Conservation (phyloP, 2,113 vertebrate species). For the Enhydra lutris region DNA sequence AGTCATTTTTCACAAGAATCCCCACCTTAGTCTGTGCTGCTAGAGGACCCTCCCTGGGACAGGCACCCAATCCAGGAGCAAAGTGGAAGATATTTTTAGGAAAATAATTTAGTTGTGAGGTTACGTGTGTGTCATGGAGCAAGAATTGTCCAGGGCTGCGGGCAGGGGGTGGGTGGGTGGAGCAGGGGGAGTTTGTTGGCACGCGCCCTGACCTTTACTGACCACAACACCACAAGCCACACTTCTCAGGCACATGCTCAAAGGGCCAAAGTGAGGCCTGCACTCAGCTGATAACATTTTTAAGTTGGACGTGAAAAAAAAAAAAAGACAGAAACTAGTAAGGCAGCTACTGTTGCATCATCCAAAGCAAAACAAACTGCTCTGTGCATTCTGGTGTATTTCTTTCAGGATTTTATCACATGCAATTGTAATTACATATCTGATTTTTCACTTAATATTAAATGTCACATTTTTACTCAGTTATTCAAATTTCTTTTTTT, state of each 20-base stretch:
- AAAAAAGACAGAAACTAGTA: neutral
- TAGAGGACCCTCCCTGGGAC: neutral
- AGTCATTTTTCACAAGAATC: neutral
- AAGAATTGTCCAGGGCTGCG: neutral
- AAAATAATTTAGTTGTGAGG: neutral
- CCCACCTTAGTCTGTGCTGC: neutral
- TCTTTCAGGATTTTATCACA: neutral
- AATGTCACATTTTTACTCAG: neutral
- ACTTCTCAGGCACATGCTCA: neutral
- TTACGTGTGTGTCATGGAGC: neutral
- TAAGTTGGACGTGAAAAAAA: neutral
- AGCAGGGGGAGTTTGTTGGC: neutral
- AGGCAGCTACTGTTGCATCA: neutral
- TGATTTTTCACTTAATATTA: neutral
- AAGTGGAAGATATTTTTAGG: neutral
- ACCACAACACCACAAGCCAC: neutral
- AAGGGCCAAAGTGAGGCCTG: neutral
- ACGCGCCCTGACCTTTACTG: neutral
- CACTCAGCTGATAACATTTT: neutral
- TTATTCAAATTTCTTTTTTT: neutral
- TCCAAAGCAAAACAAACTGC: neutral
- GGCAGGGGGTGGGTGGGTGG: no score
- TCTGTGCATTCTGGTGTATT: neutral
- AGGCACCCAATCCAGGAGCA: neutral
- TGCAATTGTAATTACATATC: neutral